These are phyloP conservation scores for Maniola hyperantus DNA, from an alignment of 2,888 invertebrate species.

Conservation along the genomic window DNA sequence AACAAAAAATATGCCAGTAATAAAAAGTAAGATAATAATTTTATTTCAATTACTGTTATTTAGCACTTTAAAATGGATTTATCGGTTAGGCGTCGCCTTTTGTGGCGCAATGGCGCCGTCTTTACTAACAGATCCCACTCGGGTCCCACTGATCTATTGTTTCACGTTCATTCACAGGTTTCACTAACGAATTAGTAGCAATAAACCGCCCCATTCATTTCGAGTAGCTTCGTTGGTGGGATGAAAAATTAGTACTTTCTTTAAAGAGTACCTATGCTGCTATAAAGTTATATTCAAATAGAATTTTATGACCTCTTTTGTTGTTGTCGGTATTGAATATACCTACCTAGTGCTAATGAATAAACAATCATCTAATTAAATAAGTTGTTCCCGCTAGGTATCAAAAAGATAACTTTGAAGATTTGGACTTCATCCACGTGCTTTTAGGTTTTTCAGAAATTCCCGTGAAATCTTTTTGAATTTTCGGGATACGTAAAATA, in stretches of 20 bases:
- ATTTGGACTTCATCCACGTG: too few species aligned
- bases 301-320: neutral
- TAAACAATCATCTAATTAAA: too few species aligned
- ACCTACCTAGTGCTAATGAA: neutral
- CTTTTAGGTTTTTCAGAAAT: too few species aligned
- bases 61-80: neutral
- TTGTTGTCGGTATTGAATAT: neutral
- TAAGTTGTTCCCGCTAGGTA: too few species aligned
- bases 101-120: conserved; percentile 57
- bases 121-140: conserved; percentile 33
- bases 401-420: too few species aligned
- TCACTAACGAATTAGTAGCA: conserved; percentile 58
- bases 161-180: conserved; percentile 59
- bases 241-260: conserved; percentile 18
- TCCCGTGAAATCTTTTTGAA: too few species aligned
- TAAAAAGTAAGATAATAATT: neutral
- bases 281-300: conserved; percentile 1
- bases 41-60: neutral
- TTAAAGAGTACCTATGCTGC: neutral
- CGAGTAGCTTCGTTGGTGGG: conserved; percentile 30
- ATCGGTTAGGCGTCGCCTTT: conserved; percentile 11
- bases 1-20: neutral
- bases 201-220: conserved; percentile 64
- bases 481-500: too few species aligned
- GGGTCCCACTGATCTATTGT: conserved; percentile 51